These are phyloP conservation scores for Coregonus sp. DNA, from an alignment of 2,797 vertebrate genomes.

Conservation along the genomic window DNA sequence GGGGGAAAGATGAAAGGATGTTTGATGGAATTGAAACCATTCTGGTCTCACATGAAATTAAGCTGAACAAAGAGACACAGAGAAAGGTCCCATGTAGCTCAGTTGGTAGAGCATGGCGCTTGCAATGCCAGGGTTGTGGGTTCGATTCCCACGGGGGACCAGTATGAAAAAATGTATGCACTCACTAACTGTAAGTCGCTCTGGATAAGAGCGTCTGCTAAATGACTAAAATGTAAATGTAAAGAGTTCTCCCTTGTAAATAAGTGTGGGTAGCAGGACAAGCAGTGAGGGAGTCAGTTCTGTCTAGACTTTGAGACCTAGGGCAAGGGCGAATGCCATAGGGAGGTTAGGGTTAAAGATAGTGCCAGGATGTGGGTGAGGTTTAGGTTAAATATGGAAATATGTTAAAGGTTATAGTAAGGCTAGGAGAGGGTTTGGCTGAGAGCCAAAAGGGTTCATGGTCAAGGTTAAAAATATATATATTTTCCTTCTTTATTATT, in stretches of 20 bases:
- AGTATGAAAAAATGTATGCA: no score
- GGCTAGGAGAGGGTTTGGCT: not conserved
- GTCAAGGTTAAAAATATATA: not conserved
- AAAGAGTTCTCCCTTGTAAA: not conserved
- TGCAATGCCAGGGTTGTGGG: no score
- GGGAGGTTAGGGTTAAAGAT: slow-evolving; percentile 1
- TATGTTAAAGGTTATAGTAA: not conserved
- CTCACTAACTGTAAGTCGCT: no score
- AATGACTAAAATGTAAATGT: no score
- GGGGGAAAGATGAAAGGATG: slow-evolving; percentile 53
- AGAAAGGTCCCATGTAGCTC: not conserved
- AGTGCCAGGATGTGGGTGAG: not conserved
- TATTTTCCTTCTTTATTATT: no score
- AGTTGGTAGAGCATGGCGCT: no score
- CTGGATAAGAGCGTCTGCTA: no score
- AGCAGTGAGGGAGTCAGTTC: not conserved
- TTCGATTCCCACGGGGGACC: no score
- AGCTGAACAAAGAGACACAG: slow-evolving; percentile 27
- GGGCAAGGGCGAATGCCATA: not conserved
- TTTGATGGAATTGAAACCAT: slow-evolving; percentile 61
- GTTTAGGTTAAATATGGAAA: not conserved
- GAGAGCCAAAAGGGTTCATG: not conserved
- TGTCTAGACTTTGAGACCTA: not conserved
- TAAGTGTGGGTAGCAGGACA: not conserved
- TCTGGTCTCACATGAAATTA: slow-evolving; percentile 54